Evolutionary conservation across 2,888 invertebrate genomes (phyloP).

Genomic region (Augiades crinisus): DNA sequence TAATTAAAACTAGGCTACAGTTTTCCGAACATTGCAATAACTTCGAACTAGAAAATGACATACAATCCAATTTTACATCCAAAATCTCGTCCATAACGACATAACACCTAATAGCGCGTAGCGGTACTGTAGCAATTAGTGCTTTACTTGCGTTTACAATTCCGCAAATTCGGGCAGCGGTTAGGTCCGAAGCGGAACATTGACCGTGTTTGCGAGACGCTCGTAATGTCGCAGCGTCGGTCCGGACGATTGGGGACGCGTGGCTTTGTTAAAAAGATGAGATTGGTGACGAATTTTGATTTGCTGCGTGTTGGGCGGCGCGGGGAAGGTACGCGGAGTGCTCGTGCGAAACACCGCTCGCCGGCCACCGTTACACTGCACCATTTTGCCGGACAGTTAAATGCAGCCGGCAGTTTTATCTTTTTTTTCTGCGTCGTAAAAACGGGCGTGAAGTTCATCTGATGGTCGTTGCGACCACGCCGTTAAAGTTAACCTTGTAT

Average conservation of each 20-base stretch:
- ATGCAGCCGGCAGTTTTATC: slow-evolving; percentile 31
- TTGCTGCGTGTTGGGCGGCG: slow-evolving; percentile 48
- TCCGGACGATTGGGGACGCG: slow-evolving; percentile 38
- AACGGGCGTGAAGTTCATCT: not conserved
- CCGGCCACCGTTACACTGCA: slow-evolving; percentile 65
- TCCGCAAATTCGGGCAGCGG: not conserved
- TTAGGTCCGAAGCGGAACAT: slow-evolving; percentile 24
- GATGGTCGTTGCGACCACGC: too few species aligned
- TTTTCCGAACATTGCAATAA: not conserved
- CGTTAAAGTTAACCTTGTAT: too few species aligned
- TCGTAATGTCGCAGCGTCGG: slow-evolving; percentile 37
- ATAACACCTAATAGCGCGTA: not conserved
- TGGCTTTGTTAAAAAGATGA: slow-evolving; percentile 40
- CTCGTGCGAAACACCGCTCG: slow-evolving; percentile 58
- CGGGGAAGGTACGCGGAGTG: slow-evolving; percentile 39
- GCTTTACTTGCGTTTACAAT: slow-evolving; percentile 16
- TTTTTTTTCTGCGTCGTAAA: not conserved
- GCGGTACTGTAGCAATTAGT: slow-evolving; percentile 12
- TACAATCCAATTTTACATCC: slow-evolving; percentile 1
- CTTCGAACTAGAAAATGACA: not conserved
- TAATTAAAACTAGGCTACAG: too few species aligned
- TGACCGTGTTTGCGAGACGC: slow-evolving; percentile 40
- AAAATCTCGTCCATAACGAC: slow-evolving; percentile 3
- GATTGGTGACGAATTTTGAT: slow-evolving; percentile 52
- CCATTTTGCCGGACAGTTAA: slow-evolving; percentile 61